Percentiles rank a stretch among this genome's conserved stretches.
These are phyloP conservation scores for Corynorhinus townsendii DNA, from an alignment of 2,113 vertebrate genomes.

Conservation along the genomic window DNA sequence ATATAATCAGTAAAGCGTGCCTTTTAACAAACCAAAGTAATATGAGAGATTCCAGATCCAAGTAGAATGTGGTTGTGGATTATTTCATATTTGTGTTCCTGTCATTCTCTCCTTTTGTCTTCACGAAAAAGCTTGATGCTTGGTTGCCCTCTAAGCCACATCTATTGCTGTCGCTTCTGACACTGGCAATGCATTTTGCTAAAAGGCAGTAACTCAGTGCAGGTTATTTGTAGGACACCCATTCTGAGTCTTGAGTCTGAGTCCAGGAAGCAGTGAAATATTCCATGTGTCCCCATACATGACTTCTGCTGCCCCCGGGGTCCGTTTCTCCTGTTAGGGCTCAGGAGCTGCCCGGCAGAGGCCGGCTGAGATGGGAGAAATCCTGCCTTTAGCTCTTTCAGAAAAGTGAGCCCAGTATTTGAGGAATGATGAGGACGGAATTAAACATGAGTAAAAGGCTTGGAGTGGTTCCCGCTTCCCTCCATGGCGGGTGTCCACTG, in stretches of 20 bases:
- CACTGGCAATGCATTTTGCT: neutral
- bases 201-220: neutral
- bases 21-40: neutral
- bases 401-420: constrained; percentile 63
- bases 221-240: neutral
- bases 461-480: constrained; percentile 13
- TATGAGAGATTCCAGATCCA: neutral
- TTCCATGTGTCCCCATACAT: neutral
- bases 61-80: neutral
- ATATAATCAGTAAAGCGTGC: neutral
- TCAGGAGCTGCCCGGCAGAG: neutral
- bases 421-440: neutral
- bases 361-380: neutral
- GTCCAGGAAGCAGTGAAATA: neutral
- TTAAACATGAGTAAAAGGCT: neutral
- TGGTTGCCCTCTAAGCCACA: neutral
- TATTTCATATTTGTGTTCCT: neutral
- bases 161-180: neutral
- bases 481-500: neutral
- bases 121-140: neutral
- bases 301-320: neutral
- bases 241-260: neutral
- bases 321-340: neutral
- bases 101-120: neutral
- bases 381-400: constrained; percentile 43